phyloP scores from a whole-genome alignment of 37 sponge, comb jelly and placozoan species.

The Theonella swinhoei region DNA sequence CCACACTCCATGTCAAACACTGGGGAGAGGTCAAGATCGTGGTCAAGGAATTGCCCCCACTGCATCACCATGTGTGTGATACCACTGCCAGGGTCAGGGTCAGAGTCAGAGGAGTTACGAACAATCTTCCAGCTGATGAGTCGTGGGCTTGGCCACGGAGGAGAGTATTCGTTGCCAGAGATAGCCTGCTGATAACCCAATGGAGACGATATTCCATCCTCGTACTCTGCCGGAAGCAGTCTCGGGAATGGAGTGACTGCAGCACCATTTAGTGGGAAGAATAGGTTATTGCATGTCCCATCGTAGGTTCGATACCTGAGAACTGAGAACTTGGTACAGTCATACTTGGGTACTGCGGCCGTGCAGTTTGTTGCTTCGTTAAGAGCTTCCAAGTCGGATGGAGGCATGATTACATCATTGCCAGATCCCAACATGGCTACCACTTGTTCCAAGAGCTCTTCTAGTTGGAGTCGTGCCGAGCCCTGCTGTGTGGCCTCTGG shows the following conservation, averaged over 20 bases:
- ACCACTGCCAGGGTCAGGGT: not conserved
- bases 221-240: slow-evolving; percentile 65
- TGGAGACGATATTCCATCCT: slow-evolving; percentile 53
- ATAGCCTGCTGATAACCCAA: slow-evolving; percentile 27
- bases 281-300: slow-evolving; percentile 92
- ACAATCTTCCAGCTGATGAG: slow-evolving; percentile 59
- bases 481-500: slow-evolving; percentile 9
- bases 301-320: slow-evolving; percentile 65
- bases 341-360: not conserved
- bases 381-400: slow-evolving; percentile 7
- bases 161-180: slow-evolving; percentile 10
- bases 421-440: not conserved
- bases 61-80: slow-evolving; percentile 81
- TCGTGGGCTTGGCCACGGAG: slow-evolving; percentile 76
- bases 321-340: slow-evolving; percentile 13
- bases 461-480: slow-evolving; percentile 5
- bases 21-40: slow-evolving; percentile 76
- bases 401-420: not conserved
- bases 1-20: slow-evolving; percentile 29
- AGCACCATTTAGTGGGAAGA: slow-evolving; percentile 62
- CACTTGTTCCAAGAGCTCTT: slow-evolving; percentile 2
- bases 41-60: slow-evolving; percentile 85
- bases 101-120: not conserved
- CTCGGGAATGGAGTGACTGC: slow-evolving; percentile 42
- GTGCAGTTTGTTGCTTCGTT: slow-evolving; percentile 11